Conservation (phyloP, 2,113 vertebrate genomes). For the Anthoscopus minutus region DNA sequence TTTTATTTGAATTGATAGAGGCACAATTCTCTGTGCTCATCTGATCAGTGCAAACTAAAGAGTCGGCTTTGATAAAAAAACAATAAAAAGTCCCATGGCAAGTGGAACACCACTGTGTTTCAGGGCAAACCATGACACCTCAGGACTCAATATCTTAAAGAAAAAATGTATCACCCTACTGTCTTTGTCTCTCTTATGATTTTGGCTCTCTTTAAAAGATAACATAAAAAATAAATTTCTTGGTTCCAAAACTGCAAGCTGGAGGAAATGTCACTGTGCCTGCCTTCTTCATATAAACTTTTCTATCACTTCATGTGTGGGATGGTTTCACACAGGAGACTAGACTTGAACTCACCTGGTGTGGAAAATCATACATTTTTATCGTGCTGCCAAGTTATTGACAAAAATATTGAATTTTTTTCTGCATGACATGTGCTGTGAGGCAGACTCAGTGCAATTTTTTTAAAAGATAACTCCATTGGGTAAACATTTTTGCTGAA, state of each 20-base stretch:
- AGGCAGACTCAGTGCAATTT: background rate
- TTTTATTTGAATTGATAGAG: background rate
- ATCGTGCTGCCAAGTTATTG: background rate
- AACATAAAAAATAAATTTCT: background rate
- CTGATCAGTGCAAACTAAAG: background rate
- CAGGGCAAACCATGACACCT: background rate
- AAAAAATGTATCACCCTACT: background rate
- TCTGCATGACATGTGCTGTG: background rate
- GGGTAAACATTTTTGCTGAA: background rate
- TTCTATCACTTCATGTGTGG: background rate
- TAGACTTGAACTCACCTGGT: background rate
- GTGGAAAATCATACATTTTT: constrained; percentile 27
- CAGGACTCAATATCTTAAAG: background rate
- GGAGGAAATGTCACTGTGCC: background rate
- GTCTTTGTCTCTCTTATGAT: background rate
- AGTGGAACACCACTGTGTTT: background rate
- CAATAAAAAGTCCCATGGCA: background rate
- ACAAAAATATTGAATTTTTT: constrained; percentile 17
- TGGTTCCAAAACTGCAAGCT: background rate
- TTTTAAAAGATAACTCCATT: background rate
- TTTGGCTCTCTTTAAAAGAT: background rate
- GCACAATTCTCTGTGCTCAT: background rate
- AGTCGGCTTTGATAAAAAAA: background rate
- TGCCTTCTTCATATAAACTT: background rate
- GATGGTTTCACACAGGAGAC: background rate